These are phyloP conservation scores for Merops nubicus DNA, from an alignment of 2,113 vertebrate species.

Conservation along the genomic window DNA sequence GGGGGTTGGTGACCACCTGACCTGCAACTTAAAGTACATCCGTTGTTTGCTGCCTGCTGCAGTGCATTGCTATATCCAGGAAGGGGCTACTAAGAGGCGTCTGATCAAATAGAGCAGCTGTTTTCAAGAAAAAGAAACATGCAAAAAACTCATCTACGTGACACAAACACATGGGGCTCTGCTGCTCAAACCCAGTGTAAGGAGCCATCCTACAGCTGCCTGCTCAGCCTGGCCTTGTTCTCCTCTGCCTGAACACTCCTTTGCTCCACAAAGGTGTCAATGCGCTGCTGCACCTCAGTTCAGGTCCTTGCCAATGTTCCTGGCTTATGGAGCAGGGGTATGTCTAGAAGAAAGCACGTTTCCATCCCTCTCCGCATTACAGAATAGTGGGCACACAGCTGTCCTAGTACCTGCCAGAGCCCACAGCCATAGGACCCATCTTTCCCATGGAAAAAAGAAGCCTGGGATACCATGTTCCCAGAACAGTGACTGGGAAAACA, in stretches of 20 bases:
- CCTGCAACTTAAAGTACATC: not conserved
- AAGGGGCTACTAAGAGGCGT: not conserved
- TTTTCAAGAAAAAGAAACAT: not conserved
- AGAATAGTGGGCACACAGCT: rapidly evolving
- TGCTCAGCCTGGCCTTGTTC: not conserved
- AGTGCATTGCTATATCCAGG: not conserved
- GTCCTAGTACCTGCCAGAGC: not conserved
- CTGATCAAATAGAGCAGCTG: not conserved
- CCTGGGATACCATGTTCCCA: not conserved
- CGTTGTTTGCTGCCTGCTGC: not conserved
- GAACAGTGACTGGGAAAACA: not conserved
- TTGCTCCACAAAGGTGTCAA: not conserved
- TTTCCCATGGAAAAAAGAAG: not conserved
- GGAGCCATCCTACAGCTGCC: not conserved
- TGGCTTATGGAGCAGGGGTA: not conserved
- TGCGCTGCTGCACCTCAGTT: not conserved
- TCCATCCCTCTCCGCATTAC: not conserved
- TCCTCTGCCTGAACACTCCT: not conserved
- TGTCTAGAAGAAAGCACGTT: not conserved
- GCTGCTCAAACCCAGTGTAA: rapidly evolving
- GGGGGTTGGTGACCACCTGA: not conserved
- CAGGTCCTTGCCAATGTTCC: not conserved
- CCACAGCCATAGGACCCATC: rapidly evolving
- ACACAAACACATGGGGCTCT: not conserved
- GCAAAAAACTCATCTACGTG: not conserved